phyloP scores from a whole-genome alignment of 2,797 vertebrate species.

The Uromys caudimaculatus region DNA sequence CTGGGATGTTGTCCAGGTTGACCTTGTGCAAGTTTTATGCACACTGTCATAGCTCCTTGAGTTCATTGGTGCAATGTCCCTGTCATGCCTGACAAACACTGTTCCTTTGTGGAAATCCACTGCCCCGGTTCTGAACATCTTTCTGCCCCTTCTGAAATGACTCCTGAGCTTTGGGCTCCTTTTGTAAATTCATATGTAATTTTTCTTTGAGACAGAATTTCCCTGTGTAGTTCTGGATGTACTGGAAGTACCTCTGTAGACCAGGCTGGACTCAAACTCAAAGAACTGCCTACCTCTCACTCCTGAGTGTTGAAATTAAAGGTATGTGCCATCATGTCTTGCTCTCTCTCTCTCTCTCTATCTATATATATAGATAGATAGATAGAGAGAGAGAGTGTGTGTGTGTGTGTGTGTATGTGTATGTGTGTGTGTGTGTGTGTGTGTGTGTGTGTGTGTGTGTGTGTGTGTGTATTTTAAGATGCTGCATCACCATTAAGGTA shows the following conservation, averaged over 20 bases:
- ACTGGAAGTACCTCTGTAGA: neutral
- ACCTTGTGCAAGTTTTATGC: neutral
- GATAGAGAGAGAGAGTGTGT: too few relatives aligned
- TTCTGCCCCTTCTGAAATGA: neutral
- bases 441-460: too few relatives aligned
- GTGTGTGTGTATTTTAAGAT: too few relatives aligned
- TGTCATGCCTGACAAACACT: neutral
- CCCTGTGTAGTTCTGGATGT: neutral
- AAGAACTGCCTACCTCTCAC: neutral
- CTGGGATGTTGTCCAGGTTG: neutral
- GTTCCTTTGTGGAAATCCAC: neutral
- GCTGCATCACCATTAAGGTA: too few relatives aligned
- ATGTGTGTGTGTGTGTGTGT: too few relatives aligned
- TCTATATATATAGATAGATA: too few relatives aligned
- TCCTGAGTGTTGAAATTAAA: neutral
- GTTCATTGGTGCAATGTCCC: neutral
- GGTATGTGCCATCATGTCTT: neutral
- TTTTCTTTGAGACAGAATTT: neutral
- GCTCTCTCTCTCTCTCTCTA: too few relatives aligned
- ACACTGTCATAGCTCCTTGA: neutral
- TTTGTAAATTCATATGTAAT: neutral
- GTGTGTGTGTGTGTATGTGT: too few relatives aligned
- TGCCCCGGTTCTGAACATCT: neutral
- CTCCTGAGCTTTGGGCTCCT: neutral
- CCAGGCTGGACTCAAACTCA: neutral